Evolutionary conservation across 2,888 invertebrate species (phyloP), one percentile per base, ranked within the genome.

Genomic region (Megaustenia siamemsis): DNA sequence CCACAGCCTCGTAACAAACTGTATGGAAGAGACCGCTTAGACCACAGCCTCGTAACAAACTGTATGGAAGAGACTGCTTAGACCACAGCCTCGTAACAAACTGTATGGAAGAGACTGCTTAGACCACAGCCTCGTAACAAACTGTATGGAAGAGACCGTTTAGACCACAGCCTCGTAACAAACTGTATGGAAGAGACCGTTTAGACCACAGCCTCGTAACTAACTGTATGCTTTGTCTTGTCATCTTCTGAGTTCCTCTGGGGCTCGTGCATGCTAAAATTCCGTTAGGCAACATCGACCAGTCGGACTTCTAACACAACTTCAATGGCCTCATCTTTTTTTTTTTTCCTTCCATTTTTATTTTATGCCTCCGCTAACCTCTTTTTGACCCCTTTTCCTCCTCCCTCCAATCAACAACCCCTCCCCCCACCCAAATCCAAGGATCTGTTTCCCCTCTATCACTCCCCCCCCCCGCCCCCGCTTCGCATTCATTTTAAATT

Each of bases 261-360:
- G 24, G 24, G 6, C 71, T 28, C 49, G 73, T 49, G 73, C 49
- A 49, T 73, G 49, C 32, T 49, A 28, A 49, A 43, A 73, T 73
- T 73, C 49, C 32, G 73, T 49, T 32, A 73, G 28, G 32, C 32
- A 32, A n/a, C 73, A 73, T 73, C 49, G 73, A 73, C 73, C 73
- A 32, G 73, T 12, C 12, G 32, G 1, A 49, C 28, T 24, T 38
- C 56, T 71, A 15, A 38, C 53, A 35, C 56, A 40, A 43, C 71
- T 15, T 21, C 40, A 40, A n/a, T 53, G 71, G 56, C 73, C 71
- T 45, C 71, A 63, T 78, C 78, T 43, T 4, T 63, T 32, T 78
- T 45, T 78, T 15, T 43, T n/a, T n/a, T n/a, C n/a, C n/a, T n/a
- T n/a, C n/a, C n/a, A n/a, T n/a, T n/a, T n/a, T n/a, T n/a, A n/a